Base-by-base conservation (phyloP, 2,888 invertebrate genomes). In the Andrena praecox region DNA sequence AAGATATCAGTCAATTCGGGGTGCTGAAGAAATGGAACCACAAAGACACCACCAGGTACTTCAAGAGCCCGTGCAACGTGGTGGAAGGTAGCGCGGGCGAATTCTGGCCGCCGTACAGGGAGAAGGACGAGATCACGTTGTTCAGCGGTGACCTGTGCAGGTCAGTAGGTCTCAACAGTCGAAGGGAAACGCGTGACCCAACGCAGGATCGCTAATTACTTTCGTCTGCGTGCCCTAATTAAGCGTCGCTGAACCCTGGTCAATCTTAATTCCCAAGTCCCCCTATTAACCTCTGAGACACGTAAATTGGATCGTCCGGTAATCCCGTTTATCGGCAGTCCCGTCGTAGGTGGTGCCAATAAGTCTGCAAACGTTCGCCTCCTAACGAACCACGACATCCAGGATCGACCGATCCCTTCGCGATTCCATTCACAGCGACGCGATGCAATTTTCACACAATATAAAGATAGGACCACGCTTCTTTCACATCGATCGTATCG, bases 141-240 rank as follows among this genome's bases (percentile, higher is more conserved):
- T 97, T 97, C 93, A 95, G 96, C 75, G 95, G 97, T 0, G 97
- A 98, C 91, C 94, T 98, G 87, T 98, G 98, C 93, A 95, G 97
- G 80, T 95, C 95, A 0, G 94, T 84, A 0, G 24, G n/a, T 0
- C 10, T 20, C 0, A 3, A 10, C 62, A 12, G 62, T 20, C 63
- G 10, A 48, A 70, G 35, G 12, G n/a, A 50, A 42, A 16, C 62
- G 20, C 56, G 10, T 29, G 20, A 12, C 29, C 27, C 27, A n/a
- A 16, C 42, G 12, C 16, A 2, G 48, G 33, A 20, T 62, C 20
- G 66, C 29, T 71, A 71, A 77, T 71, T 71, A 67, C 48, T 62
- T 31, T 33, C 27, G 48, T 77, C 54, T 12, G 66, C 54, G 2
- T 10, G 59, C 8, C n/a, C 12, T 50, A 16, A 71, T 67, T 42